Percentiles rank a stretch among this genome's conserved stretches.
Evolutionary conservation across 1,140 invertebrate genomes (phyloP).

Genomic region (Caenorhabditis tropicalis): DNA sequence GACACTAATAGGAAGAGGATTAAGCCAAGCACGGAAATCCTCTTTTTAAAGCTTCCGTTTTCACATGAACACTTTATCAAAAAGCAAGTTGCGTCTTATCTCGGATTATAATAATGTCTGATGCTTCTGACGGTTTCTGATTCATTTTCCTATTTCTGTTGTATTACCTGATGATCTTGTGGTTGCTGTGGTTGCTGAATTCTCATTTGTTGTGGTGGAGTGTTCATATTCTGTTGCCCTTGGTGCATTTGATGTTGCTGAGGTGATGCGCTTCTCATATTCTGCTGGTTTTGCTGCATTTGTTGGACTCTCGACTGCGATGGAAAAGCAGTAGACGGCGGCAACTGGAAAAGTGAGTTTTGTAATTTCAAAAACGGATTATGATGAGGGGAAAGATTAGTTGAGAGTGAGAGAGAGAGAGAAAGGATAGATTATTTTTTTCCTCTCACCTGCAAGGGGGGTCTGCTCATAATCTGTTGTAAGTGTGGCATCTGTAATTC

Average conservation of each 20-base stretch:
- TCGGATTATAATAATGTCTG: no score
- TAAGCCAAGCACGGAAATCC: neutral
- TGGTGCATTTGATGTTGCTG: neutral
- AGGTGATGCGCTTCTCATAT: neutral
- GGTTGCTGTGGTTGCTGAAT: neutral
- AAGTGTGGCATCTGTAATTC: neutral
- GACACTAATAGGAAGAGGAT: neutral
- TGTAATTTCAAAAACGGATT: neutral
- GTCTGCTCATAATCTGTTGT: neutral
- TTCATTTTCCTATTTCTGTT: neutral
- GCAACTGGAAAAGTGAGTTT: neutral
- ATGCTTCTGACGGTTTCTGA: no score
- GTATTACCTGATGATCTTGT: neutral
- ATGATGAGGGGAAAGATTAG: no score
- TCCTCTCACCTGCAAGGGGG: neutral
- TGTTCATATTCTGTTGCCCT: neutral
- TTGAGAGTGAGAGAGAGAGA: no score
- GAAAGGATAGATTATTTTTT: neutral
- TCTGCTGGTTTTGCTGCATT: neutral
- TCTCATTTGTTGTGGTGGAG: neutral
- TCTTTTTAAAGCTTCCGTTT: no score
- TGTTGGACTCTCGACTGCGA: neutral
- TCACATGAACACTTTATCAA: no score
- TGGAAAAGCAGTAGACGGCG: neutral
- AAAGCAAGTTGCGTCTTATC: no score